phyloP scores from a whole-genome alignment of 2,113 vertebrate genomes.

The Hippocampus guttulatus region DNA sequence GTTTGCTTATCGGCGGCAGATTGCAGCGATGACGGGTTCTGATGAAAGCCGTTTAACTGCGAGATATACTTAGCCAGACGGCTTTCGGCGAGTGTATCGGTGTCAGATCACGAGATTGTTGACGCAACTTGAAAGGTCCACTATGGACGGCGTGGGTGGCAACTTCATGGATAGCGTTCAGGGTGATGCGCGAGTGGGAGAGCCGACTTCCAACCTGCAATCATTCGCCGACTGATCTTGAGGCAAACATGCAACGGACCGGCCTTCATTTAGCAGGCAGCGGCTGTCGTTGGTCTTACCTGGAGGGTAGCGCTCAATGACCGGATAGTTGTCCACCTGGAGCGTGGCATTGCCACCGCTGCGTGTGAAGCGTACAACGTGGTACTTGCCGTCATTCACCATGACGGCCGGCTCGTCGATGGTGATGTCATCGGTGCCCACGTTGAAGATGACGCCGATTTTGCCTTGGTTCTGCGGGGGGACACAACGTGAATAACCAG shows the following conservation, averaged over 20 bases:
- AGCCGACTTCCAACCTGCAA: constrained; percentile 39
- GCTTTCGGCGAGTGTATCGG: constrained; percentile 27
- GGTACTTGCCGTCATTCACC: constrained; percentile 94
- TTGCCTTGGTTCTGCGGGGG: constrained; percentile 83
- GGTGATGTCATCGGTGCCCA: constrained; percentile 92
- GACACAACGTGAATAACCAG: constrained; percentile 6
- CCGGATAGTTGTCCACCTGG: constrained; percentile 94
- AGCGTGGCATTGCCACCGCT: constrained; percentile 94
- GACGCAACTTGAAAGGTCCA: constrained; percentile 32
- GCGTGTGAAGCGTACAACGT: constrained; percentile 93
- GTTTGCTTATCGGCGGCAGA: constrained; percentile 19
- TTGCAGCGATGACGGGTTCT: constrained; percentile 38
- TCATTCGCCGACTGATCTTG: constrained; percentile 1
- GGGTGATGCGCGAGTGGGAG: constrained; percentile 38
- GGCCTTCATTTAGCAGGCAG: background rate
- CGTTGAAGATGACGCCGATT: constrained; percentile 92
- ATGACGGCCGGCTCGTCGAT: constrained; percentile 87
- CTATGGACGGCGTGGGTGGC: constrained; percentile 40
- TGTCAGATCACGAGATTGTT: constrained; percentile 26
- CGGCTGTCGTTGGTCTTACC: constrained; percentile 68
- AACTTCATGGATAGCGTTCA: constrained; percentile 35
- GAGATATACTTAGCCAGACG: constrained; percentile 36
- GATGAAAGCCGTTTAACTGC: constrained; percentile 39
- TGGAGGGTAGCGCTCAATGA: constrained; percentile 92
- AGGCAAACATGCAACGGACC: background rate